Percentiles rank a stretch among this genome's conserved stretches.
Evolutionary conservation across 2,113 vertebrate species (phyloP).

Genomic region (Castor canadensis): DNA sequence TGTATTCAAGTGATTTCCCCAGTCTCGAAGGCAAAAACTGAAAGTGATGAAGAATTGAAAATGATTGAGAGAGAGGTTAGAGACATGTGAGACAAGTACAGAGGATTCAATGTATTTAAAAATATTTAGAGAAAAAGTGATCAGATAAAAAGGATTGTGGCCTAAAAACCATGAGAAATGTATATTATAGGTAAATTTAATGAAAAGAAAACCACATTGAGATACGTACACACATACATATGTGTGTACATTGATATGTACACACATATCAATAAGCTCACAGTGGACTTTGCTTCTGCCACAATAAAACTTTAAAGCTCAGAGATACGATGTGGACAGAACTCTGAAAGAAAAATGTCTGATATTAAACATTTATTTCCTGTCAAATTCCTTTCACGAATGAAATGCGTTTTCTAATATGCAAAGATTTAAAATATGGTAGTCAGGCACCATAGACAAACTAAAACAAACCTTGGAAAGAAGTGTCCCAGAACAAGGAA

Average conservation of each 20-base stretch:
- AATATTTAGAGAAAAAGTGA: background rate
- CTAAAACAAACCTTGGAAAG: background rate
- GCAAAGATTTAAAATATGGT: background rate
- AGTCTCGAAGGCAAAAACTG: background rate
- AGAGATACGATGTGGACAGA: background rate
- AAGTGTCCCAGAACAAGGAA: background rate
- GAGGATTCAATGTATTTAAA: background rate
- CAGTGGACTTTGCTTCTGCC: background rate
- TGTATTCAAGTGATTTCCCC: background rate
- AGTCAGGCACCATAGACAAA: background rate
- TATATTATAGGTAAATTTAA: background rate
- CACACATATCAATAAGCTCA: too few relatives aligned
- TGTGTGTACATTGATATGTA: background rate
- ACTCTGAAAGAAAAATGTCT: background rate
- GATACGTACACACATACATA: background rate
- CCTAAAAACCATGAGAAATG: background rate
- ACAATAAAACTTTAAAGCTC: background rate
- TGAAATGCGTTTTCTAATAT: background rate
- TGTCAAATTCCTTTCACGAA: background rate
- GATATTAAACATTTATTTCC: background rate
- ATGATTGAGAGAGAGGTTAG: background rate
- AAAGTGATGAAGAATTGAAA: background rate
- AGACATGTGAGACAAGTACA: background rate
- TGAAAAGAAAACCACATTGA: background rate
- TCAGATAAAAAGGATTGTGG: background rate